Base-by-base conservation (phyloP, 2,113 vertebrate genomes). In the Phoxinus phoxinus region DNA sequence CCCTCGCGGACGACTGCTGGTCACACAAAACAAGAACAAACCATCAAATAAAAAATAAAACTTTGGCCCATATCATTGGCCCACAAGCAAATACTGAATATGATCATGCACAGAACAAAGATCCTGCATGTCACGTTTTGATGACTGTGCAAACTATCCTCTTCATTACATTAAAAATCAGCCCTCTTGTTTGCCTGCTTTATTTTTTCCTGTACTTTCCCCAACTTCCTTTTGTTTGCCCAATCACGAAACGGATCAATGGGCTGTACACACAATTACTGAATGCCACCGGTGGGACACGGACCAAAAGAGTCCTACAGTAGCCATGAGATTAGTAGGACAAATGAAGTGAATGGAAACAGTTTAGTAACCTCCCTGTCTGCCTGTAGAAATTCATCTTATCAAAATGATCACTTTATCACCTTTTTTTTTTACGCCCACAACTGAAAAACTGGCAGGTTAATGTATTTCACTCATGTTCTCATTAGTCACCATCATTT, bases 221-320 rank as follows among this genome's bases (percentile, higher is more conserved):
- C 44, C 44, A 65, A 44, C 30, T 76, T 77, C 17, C 51, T 71
- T 90, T 88, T 91, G 87, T 90, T 92, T 91, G 79, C 89, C 81
- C 90, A 91, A 92, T 91, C 89, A 86, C 59, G 84, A 51, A 65
- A 88, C 3, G 81, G 88, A 91, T 94, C 89, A 88, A 80, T 84
- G 71, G 32, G 86, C 75, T 87, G 46, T 80, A 88, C 59, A 71
- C 85, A 80, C 83, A 88, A 88, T 51, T 80, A 59, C 82, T 88
- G 71, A 86, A 27, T 59, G 65, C 65, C 32, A 56, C 81, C 32
- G 13, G 5, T 83, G 81, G 79, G 27, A 53, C 44, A 8, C n/a
- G 17, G 10, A 51, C 59, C 61, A 35, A 51, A 76, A 53, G 61
- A n/a, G 44, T 69, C 44, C 25, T 48, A 32, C 79, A 81, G 25